Percentiles rank a stretch among this genome's conserved stretches.
Conservation (phyloP, 2,888 invertebrate species). For the Morinoia aosen region DNA sequence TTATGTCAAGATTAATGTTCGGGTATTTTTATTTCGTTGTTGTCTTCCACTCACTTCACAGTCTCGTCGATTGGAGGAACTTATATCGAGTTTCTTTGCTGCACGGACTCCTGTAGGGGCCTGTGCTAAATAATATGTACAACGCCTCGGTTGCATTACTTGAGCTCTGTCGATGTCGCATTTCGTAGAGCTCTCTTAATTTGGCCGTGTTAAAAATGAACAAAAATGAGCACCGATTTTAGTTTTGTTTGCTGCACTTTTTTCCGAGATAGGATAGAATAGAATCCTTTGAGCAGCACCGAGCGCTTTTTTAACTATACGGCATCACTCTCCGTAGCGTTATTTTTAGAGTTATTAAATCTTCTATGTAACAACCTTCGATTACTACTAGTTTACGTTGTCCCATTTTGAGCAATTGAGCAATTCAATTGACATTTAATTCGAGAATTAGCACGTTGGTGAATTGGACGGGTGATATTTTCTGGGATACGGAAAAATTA, state of each 20-base stretch:
- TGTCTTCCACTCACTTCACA: neutral
- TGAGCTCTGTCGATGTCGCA: neutral
- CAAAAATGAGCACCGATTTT: neutral
- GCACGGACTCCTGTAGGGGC: neutral
- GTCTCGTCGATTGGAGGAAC: neutral
- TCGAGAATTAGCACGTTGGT: neutral
- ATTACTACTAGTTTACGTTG: neutral
- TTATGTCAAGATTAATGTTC: neutral
- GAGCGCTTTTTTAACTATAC: neutral
- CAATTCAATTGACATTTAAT: neutral
- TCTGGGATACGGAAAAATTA: neutral
- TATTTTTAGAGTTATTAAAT: neutral
- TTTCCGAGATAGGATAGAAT: no score
- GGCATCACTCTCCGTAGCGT: neutral
- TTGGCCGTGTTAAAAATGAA: neutral
- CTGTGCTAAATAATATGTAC: neutral
- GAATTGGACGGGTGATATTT: neutral
- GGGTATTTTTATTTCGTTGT: neutral
- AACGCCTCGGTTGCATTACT: neutral
- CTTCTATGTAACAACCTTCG: neutral
- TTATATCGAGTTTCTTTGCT: neutral
- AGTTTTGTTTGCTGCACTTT: neutral
- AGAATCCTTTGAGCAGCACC: no score
- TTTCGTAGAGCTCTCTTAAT: neutral
- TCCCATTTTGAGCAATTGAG: neutral